Conservation (phyloP, 2,888 invertebrate species). For the Pseudococcus viburni region DNA sequence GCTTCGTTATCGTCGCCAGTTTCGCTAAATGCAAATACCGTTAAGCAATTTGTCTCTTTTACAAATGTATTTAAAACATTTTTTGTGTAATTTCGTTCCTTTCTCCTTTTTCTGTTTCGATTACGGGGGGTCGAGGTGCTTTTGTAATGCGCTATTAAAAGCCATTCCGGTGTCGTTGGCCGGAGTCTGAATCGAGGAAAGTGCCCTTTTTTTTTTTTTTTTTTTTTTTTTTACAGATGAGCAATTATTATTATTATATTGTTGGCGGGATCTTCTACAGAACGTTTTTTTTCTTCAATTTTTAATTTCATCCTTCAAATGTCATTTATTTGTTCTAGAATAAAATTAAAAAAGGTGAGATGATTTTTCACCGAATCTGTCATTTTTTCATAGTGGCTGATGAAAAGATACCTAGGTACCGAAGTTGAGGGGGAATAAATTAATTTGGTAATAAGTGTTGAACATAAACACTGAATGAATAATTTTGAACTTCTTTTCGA, state of each 20-base stretch:
- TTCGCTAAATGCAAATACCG: constrained; percentile 60
- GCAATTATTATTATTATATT: not conserved
- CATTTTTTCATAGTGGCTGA: not conserved
- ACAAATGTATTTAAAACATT: constrained; percentile 56
- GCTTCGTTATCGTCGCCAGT: constrained; percentile 56
- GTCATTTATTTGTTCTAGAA: not conserved
- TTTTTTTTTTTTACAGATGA: not conserved
- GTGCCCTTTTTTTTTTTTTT: not conserved
- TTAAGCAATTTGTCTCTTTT: constrained; percentile 64
- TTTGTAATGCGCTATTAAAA: not conserved
- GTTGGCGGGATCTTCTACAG: not conserved
- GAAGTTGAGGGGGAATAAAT: not conserved
- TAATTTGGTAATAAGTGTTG: too few species aligned
- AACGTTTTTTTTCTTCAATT: not conserved
- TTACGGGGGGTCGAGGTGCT: not conserved
- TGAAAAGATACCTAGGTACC: too few species aligned
- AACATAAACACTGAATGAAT: too few species aligned
- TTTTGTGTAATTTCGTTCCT: not conserved
- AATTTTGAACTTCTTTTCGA: too few species aligned
- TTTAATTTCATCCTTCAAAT: too few species aligned
- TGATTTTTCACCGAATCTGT: not conserved
- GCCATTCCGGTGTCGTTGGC: not conserved
- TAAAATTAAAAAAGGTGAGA: not conserved
- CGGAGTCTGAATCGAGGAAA: not conserved
- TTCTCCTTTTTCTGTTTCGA: not conserved